Base-by-base conservation (phyloP, 2,113 vertebrate species). In the Microcebus murinus region DNA sequence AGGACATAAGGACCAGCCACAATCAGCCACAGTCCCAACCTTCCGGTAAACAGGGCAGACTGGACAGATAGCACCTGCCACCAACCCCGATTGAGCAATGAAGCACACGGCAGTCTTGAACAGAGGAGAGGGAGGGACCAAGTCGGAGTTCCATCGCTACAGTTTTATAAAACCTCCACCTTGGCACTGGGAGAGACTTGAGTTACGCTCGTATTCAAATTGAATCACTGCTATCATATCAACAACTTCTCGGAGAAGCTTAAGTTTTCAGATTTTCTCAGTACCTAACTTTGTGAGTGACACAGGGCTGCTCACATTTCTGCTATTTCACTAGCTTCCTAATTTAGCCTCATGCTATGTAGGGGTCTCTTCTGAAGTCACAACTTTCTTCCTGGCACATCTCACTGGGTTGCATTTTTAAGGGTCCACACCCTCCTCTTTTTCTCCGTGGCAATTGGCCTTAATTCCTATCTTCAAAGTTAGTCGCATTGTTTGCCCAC, bases 51-150 rank as follows among this genome's bases (percentile, higher is more conserved):
- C 8, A 50, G 52, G 85, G 21, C 11, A 71, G 85, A 57, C 8
- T 0, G 7, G 20, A 5, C 0, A 21, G 57, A 50, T 50, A 63
- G 50, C 36, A 31, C 18, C 34, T 59, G 42, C 17, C 17, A 4
- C 34, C 31, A n/a, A 3, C 25, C 59, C 63, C 50, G 15, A 34
- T 0, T 20, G 11, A 36, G 52, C 18, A 17, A 61, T 3, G 4
- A 42, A 10, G 39, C 50, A 27, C 1, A 1, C 25, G 7, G 23
- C 1, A 0, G 13, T 65, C 34, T 31, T 39, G 9, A 21, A n/a
- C 18, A 74, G 8, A 34, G 61, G 25, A 63, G 18, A 3, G 31
- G 45, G 10, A 74, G 18, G 57, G n/a, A 63, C 13, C 48, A 45
- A 48, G 39, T 8, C 55, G 45, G 52, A 13, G 39, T 6, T 20